Evolutionary conservation across 2,113 vertebrate species (phyloP).

Genomic region (Takifugu bimaculatus): DNA sequence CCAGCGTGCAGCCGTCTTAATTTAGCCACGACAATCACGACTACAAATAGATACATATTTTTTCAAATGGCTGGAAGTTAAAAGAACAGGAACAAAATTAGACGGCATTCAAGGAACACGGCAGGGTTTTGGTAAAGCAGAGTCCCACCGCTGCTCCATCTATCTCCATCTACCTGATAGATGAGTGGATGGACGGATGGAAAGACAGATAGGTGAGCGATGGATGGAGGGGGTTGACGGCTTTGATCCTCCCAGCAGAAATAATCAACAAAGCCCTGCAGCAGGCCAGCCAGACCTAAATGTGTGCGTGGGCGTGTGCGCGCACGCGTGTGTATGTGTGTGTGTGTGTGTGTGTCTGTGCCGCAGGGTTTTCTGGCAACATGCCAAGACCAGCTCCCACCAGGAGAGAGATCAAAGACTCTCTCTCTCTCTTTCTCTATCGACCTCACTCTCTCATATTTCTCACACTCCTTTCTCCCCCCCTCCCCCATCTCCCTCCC

Average conservation of each 20-base stretch:
- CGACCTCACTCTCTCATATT: slow-evolving; percentile 42
- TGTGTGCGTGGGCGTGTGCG: slow-evolving; percentile 27
- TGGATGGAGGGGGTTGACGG: slow-evolving; percentile 40
- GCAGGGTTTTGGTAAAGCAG: too few species aligned
- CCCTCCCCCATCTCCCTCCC: background rate
- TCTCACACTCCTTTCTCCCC: slow-evolving; percentile 37
- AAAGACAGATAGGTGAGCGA: slow-evolving; percentile 17
- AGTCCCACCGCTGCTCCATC: background rate
- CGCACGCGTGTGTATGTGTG: slow-evolving; percentile 23
- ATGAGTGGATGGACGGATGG: slow-evolving; percentile 30
- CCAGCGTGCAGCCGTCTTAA: too few species aligned
- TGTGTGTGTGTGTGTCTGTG: slow-evolving; percentile 22
- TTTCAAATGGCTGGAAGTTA: too few species aligned
- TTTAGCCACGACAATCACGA: too few species aligned
- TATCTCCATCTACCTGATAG: slow-evolving; percentile 7
- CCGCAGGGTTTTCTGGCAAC: slow-evolving; percentile 60
- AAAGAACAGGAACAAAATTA: too few species aligned
- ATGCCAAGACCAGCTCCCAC: slow-evolving; percentile 65
- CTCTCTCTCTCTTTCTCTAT: slow-evolving; percentile 21
- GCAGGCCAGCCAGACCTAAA: slow-evolving; percentile 64
- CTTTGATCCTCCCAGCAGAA: slow-evolving; percentile 80
- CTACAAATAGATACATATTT: too few species aligned
- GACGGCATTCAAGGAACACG: too few species aligned
- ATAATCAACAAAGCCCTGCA: slow-evolving; percentile 80
- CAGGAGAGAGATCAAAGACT: slow-evolving; percentile 70